Conservation (phyloP, 2,888 invertebrate species). For the Habrosyne pyritoides region DNA sequence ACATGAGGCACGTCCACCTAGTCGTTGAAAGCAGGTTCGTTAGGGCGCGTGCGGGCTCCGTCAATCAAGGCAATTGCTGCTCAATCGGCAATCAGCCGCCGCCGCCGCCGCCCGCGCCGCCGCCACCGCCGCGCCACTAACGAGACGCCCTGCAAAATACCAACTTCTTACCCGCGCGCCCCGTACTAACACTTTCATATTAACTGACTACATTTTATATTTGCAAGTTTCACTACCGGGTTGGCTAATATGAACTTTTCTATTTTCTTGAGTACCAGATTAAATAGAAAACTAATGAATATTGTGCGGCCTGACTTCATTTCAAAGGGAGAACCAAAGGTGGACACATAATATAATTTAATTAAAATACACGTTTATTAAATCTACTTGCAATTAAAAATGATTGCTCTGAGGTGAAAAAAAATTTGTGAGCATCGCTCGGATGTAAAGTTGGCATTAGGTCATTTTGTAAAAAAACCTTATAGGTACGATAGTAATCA, state of each 20-base stretch:
- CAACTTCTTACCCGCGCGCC: conserved; percentile 70
- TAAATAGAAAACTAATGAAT: neutral
- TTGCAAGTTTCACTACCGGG: conserved; percentile 30
- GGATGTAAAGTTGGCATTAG: conserved; percentile 13
- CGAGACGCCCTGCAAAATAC: conserved; percentile 69
- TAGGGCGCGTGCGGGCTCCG: conserved; percentile 72
- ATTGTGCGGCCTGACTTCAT: no score
- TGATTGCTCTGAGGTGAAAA: neutral
- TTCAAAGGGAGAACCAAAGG: neutral
- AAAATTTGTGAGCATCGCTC: neutral
- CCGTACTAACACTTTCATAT: conserved; percentile 51
- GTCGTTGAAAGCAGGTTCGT: conserved; percentile 79
- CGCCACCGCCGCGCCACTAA: conserved; percentile 57
- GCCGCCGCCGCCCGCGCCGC: conserved; percentile 40
- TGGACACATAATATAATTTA: neutral
- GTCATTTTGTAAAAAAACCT: conserved; percentile 33
- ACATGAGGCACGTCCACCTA: conserved; percentile 62
- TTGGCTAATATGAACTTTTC: neutral
- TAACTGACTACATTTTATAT: conserved; percentile 47
- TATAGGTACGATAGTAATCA: conserved; percentile 42
- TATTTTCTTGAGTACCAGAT: neutral
- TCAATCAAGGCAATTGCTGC: conserved; percentile 84
- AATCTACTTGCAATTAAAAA: neutral
- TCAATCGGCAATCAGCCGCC: conserved; percentile 82
- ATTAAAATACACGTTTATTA: neutral